These are phyloP conservation scores for Molossus molossus DNA, from an alignment of 2,797 vertebrate genomes.

Conservation along the genomic window DNA sequence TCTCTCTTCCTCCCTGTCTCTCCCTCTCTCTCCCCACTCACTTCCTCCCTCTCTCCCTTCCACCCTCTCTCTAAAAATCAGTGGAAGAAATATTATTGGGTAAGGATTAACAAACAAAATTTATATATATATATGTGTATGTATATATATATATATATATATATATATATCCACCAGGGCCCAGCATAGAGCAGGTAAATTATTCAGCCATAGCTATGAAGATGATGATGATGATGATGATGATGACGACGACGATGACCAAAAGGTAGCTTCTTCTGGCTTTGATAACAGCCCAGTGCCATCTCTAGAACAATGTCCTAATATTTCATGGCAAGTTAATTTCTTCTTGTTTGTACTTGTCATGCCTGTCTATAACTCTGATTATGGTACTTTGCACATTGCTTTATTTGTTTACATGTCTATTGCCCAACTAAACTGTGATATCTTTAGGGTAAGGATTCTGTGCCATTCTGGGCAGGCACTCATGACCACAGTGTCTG, in stretches of 20 bases:
- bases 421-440: background rate
- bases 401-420: background rate
- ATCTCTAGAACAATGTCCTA: background rate
- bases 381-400: background rate
- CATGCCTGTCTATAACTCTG: background rate
- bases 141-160: too few species aligned
- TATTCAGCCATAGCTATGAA: background rate
- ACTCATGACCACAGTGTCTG: background rate
- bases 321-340: slow-evolving; percentile 17
- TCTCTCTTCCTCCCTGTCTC: too few species aligned
- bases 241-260: too few species aligned
- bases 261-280: background rate
- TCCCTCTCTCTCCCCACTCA: too few species aligned
- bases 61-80: too few species aligned
- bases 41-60: too few species aligned
- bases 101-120: too few species aligned
- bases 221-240: background rate
- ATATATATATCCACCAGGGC: too few species aligned
- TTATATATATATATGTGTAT: too few species aligned
- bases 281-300: background rate
- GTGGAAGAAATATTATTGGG: too few species aligned
- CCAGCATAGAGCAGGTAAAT: background rate
- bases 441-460: background rate
- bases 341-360: slow-evolving; percentile 51
- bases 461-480: background rate